phyloP scores from a whole-genome alignment of 2,888 invertebrate species.

The Resseliella maxima region DNA sequence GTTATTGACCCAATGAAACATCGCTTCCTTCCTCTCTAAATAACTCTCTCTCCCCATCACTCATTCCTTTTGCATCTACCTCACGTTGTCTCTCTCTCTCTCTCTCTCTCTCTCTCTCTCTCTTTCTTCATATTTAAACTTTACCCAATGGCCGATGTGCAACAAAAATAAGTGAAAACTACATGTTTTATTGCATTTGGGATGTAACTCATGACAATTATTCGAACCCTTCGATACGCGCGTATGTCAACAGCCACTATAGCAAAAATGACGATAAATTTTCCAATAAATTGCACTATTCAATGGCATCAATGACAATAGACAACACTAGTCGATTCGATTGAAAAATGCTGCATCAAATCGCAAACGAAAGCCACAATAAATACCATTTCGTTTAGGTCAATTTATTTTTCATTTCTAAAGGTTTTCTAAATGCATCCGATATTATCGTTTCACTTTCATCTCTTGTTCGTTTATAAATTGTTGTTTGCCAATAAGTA shows the following conservation, averaged over 20 bases:
- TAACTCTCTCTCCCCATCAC: not conserved
- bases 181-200: constrained; percentile 31
- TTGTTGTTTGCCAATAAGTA: constrained; percentile 1
- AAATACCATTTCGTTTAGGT: constrained; percentile 27
- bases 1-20: constrained; percentile 2
- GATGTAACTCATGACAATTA: constrained; percentile 6
- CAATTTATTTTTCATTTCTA: constrained; percentile 38
- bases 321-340: not conserved
- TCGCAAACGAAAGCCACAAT: constrained; percentile 40
- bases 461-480: not conserved
- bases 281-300: constrained; percentile 23
- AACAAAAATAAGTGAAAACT: not conserved
- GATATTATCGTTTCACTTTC: constrained; percentile 32
- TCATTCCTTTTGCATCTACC: not conserved
- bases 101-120: not conserved
- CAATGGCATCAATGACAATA: not conserved
- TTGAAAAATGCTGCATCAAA: constrained; percentile 18
- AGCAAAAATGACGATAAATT: constrained; percentile 28
- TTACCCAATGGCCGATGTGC: not conserved
- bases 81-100: not conserved
- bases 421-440: constrained; percentile 18
- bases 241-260: constrained; percentile 38
- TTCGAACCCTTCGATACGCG: not conserved
- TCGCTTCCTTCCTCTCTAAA: not conserved
- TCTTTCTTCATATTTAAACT: not conserved